phyloP scores from a whole-genome alignment of 2,888 invertebrate genomes.

The Phengaris alcon region DNA sequence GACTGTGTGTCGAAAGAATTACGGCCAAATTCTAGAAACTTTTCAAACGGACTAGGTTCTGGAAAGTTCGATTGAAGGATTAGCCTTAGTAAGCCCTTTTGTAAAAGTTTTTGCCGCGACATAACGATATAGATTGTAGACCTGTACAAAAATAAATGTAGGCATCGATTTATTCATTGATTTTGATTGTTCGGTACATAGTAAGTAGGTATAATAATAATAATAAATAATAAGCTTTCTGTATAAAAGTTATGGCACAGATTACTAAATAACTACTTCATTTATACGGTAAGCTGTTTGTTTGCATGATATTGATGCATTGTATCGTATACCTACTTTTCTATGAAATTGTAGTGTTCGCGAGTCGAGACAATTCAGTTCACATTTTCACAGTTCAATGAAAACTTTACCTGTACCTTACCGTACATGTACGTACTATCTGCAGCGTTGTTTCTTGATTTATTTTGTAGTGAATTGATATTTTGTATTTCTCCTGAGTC shows the following conservation, averaged over 20 bases:
- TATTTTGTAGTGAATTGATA: slow-evolving; percentile 11
- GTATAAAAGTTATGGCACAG: too few species aligned
- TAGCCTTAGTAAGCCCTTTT: background rate
- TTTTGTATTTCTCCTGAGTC: slow-evolving; percentile 1
- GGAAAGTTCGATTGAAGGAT: slow-evolving; percentile 7
- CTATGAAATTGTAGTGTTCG: background rate
- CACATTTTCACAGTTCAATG: slow-evolving; percentile 3
- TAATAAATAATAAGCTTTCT: too few species aligned
- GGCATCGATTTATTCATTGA: background rate
- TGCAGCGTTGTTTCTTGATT: slow-evolving; percentile 10
- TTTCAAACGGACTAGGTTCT: background rate
- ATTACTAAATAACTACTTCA: too few species aligned
- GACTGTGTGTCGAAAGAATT: slow-evolving; percentile 24
- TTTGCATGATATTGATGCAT: too few species aligned
- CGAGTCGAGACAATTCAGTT: background rate
- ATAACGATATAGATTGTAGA: background rate
- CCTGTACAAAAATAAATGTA: background rate
- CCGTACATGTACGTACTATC: background rate
- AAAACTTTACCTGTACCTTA: background rate
- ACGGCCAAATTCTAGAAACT: background rate
- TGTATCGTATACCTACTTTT: too few species aligned
- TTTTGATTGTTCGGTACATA: background rate
- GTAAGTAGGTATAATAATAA: too few species aligned
- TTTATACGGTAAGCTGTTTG: too few species aligned
- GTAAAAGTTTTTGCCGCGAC: background rate